Base-by-base conservation (phyloP, 2,797 vertebrate species). In the Pseudocheirus occidentalis region DNA sequence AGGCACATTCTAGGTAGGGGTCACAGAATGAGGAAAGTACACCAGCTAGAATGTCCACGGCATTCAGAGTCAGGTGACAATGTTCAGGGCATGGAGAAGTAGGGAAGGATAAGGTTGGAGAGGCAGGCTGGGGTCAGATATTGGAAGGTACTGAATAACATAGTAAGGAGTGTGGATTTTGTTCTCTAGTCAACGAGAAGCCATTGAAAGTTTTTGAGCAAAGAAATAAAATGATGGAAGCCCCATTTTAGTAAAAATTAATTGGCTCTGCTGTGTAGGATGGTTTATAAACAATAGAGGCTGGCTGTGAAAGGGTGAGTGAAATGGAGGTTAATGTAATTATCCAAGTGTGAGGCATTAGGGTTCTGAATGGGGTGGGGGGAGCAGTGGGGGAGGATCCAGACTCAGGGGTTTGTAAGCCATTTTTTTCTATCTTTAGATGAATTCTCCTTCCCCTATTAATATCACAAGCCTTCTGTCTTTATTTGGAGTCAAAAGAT, bases 161-260 rank as follows among this genome's bases (percentile, higher is more conserved):
- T 55, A 34, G 10, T 92, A 89, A 92, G 24, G 93, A 94, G 34
- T 87, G 40, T 95, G 58, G 53, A 87, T 92, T 95, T 96, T 96
- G 58, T 93, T 21, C 29, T 40, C 21, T 53, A 91, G 92, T 90
- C 29, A 90, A 40, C 40, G 55, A 81, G 31, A 90, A 94, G 31
- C 91, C 90, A 52, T 31, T 87, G 66, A 90, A 93, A 50, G 7
- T 14, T 50, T 55, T 66, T 40, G 13, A 57, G 56, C 9, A 27
- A 31, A 4, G 34, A 5, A 87, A 87, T 28, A 87, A 87, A 87
- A 10, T 46, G 40, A 27, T 27, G 1, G 73, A 87, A 87, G 9
- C 40, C 73, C 9, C 73, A 87, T 87, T 50, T 87, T 87, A 87
- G 40, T 46, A 87, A 87, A 93, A 93, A 11, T 93, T 73, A 92